Evolutionary conservation across 2,113 vertebrate genomes (phyloP).

Genomic region (Asarcornis scutulata): DNA sequence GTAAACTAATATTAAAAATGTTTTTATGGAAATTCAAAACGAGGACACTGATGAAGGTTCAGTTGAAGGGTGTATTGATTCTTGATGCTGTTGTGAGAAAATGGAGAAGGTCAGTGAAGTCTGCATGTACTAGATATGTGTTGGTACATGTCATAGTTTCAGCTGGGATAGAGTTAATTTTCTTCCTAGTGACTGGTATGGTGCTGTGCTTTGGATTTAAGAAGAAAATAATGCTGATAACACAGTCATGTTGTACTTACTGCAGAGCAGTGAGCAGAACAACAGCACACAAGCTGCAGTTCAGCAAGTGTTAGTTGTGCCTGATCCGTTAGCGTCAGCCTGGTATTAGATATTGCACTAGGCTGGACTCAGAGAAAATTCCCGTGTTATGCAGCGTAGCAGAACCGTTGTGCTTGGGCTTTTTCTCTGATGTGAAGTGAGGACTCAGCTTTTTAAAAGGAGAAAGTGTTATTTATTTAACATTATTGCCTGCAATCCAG

Average conservation of each 20-base stretch:
- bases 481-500: not conserved
- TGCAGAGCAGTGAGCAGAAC: no score
- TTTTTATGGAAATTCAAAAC: not conserved
- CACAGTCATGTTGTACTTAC: no score
- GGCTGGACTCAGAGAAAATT: not conserved
- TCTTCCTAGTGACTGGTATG: no score
- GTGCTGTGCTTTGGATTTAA: no score
- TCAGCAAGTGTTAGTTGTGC: not conserved
- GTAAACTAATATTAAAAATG: not conserved
- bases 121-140: not conserved
- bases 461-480: not conserved
- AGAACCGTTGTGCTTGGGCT: not conserved
- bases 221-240: no score
- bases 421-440: not conserved
- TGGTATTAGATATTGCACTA: no score
- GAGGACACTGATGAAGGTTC: not conserved
- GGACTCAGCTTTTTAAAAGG: not conserved
- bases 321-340: not conserved
- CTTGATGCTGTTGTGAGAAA: conserved; percentile 9
- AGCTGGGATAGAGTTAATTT: no score
- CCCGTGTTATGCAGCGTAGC: not conserved
- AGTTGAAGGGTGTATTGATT: conserved; percentile 7
- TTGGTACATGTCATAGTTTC: not conserved
- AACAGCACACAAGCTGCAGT: not conserved
- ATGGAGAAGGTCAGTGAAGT: not conserved